Base-by-base conservation (phyloP, 2,797 vertebrate genomes). In the Propithecus perrieri region DNA sequence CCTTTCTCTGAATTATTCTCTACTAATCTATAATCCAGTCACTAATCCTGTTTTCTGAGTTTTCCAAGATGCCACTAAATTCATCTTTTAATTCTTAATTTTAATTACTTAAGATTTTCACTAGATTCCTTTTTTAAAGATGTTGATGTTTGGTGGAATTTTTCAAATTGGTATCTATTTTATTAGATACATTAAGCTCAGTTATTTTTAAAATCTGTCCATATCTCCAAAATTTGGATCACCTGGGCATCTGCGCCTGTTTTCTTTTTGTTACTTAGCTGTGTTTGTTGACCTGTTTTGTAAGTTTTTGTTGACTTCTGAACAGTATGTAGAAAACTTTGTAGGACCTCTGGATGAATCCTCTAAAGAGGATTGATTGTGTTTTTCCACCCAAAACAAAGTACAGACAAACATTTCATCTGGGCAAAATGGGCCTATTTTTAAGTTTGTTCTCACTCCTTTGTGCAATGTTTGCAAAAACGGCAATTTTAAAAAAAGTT, bases 381-480 rank as follows among this genome's bases (percentile, higher is more conserved):
- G 48, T 85, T 80, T 95, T 81, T 15, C 59, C 71, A 26, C 5
- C 10, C 30, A 63, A n/a, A 55, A 61, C 43, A 18, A 61, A 88
- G 8, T 67, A 69, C n/a, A 84, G 59, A 61, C 18, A 72, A 80
- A 88, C 26, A 65, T 96, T 80, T 61, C 6, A 83, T 81, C 18
- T n/a, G 43, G 33, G 33, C 38, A 86, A 65, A 83, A 74, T 10
- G 38, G 38, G 9, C 28, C 20, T 94, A 43, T 89, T 74, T 95
- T 96, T 79, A 78, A 78, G 14, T 59, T 92, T 88, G 53, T 59
- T 88, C 61, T 96, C 71, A 91, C 3, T 81, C 10, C 63, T 91
- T 1, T 79, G 59, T n/a, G 20, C 28, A 72, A 65, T n/a, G 7
- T 46, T 81, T 83, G 2, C 61, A 33, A 12, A 4, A 93, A 83